Base-by-base conservation (phyloP, 2,888 invertebrate species). In the Leuctra nigra region DNA sequence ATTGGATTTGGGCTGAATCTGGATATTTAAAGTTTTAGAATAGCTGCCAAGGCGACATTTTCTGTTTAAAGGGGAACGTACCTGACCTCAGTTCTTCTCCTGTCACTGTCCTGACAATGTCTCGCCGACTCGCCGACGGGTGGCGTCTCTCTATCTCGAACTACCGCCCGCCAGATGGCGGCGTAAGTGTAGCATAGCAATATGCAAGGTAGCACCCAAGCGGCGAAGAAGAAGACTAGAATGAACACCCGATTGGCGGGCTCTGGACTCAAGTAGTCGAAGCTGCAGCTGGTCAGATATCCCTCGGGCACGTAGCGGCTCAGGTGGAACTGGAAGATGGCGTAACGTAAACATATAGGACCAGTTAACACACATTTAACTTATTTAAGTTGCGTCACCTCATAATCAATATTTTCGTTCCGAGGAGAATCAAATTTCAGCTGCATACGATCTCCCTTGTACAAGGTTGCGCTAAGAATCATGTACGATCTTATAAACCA, bases 281-380 rank as follows among this genome's bases (percentile, higher is more conserved):
- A 91, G 66, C 90, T 87, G 72, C 91, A 92, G 65, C 87, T 86
- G 18, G 88, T 90, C 58, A 91, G 77, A 67, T 82, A 89, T 1
- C 89, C 91, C 70, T 91, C 91, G 4, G 91, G 89, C 14, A 88
- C 85, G 72, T 91, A 92, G 33, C 76, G 77, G 7, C 87, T 87
- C 41, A 87, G 75, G 65, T 83, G 77, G 23, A 82, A 68, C 13
- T 46, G 39, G 3, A 36, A 14, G 1, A n/a, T n/a, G n/a, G n/a
- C n/a, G n/a, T n/a, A n/a, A n/a, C n/a, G n/a, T n/a, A n/a, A n/a
- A n/a, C n/a, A n/a, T n/a, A n/a, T n/a, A n/a, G n/a, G n/a, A n/a
- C n/a, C n/a, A n/a, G n/a, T n/a, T n/a, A n/a, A n/a, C n/a, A n/a
- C n/a, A n/a, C n/a, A n/a, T n/a, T n/a, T n/a, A n/a, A n/a, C n/a